These are phyloP conservation scores for Drosophila arizonae DNA, from an alignment of 1,140 invertebrate species.

Conservation along the genomic window DNA sequence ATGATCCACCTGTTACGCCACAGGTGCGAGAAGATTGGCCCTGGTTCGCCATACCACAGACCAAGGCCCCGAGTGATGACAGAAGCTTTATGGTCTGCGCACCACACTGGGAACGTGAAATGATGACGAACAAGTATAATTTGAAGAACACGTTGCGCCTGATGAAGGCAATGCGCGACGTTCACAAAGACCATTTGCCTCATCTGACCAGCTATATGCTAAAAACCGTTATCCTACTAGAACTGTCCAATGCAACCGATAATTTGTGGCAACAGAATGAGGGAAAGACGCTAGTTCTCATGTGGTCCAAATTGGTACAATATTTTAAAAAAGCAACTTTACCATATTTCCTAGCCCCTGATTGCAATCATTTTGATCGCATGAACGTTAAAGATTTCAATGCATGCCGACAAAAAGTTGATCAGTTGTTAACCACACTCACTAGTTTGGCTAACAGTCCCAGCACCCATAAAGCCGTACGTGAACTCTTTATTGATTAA, in stretches of 20 bases:
- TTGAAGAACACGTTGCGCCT: conserved; percentile 47
- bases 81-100: conserved; percentile 41
- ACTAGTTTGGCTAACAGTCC: background rate
- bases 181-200: background rate
- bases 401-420: no score
- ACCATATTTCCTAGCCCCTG: no score
- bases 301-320: no score
- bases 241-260: background rate
- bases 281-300: background rate
- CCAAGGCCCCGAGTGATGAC: no score
- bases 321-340: no score
- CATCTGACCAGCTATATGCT: conserved; percentile 51
- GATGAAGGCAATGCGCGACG: conserved; percentile 51
- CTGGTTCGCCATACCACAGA: no score
- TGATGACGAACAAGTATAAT: conserved; percentile 29
- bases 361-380: no score
- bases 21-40: no score
- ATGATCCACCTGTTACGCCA: no score
- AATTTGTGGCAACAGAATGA: conserved; percentile 30
- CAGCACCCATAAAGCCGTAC: background rate
- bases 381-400: no score
- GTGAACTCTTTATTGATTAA: no score
- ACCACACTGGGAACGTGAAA: conserved; percentile 50
- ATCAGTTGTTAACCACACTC: no score
- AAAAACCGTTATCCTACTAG: conserved; percentile 40